Evolutionary conservation across 2,797 vertebrate species (phyloP).

Genomic region (Acridotheres tristis): DNA sequence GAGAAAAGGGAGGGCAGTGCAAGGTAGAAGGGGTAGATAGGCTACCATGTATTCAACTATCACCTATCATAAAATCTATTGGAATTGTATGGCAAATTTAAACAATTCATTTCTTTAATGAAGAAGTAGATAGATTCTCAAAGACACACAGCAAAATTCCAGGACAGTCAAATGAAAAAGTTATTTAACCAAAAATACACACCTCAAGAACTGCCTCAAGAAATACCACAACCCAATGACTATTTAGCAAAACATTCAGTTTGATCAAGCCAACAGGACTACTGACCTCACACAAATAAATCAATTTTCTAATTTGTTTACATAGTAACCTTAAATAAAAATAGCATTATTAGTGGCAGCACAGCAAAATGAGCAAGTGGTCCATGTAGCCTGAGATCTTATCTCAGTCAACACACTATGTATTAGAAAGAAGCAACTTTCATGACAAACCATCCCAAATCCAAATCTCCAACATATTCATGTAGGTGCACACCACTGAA

Average conservation of each 20-base stretch:
- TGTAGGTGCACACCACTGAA: neutral
- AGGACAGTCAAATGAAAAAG: neutral
- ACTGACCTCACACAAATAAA: neutral
- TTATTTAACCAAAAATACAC: neutral
- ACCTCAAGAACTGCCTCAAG: constrained; percentile 5
- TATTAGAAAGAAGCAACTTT: constrained; percentile 25
- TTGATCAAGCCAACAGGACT: neutral
- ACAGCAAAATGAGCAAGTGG: constrained; percentile 18
- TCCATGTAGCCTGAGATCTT: neutral
- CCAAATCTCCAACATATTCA: neutral
- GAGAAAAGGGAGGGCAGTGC: neutral
- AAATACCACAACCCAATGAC: neutral
- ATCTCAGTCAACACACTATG: neutral
- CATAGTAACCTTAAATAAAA: constrained; percentile 32
- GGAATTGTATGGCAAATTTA: neutral
- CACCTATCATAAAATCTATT: neutral
- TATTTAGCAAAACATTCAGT: neutral
- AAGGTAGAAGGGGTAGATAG: neutral
- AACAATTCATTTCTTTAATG: neutral
- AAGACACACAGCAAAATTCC: neutral
- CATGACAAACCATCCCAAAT: neutral
- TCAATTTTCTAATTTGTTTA: constrained; percentile 27
- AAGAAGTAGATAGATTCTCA: neutral
- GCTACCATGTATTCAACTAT: neutral
- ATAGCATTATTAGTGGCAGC: neutral